These are phyloP conservation scores for Drosophila bocqueti DNA, from an alignment of 1,140 invertebrate species.

Conservation along the genomic window DNA sequence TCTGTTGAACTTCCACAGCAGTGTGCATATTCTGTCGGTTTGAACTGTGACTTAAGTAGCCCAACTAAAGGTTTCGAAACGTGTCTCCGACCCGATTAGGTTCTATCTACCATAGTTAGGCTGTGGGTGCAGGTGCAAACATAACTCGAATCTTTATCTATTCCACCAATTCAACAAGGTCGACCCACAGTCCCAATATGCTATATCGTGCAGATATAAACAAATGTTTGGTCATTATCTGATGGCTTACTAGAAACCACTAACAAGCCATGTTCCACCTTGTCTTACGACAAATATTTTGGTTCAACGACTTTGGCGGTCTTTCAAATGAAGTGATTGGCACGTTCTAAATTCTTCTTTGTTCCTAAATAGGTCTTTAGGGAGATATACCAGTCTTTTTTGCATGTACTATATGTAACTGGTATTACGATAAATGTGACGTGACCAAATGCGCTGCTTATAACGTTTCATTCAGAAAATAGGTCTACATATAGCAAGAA, in stretches of 20 bases:
- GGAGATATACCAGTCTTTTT: background rate
- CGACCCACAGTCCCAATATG: background rate
- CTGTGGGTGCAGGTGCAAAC: slow-evolving; percentile 28
- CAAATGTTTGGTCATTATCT: slow-evolving; percentile 6
- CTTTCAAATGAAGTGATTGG: slow-evolving; percentile 1
- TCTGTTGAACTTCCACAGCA: background rate
- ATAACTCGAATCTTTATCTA: slow-evolving; percentile 12
- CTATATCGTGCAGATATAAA: background rate
- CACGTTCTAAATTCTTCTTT: slow-evolving; percentile 42
- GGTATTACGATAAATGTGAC: slow-evolving; percentile 9
- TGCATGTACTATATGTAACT: background rate
- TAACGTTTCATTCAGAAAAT: slow-evolving; percentile 40
- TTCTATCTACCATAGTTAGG: slow-evolving; percentile 18
- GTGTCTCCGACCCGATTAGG: slow-evolving; percentile 13
- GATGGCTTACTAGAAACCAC: background rate
- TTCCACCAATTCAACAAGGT: background rate
- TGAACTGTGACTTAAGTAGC: slow-evolving; percentile 35
- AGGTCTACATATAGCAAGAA: slow-evolving; percentile 16
- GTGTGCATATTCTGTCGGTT: slow-evolving; percentile 1
- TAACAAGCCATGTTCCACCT: slow-evolving; percentile 6
- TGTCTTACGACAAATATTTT: slow-evolving; percentile 7
- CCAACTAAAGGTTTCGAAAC: slow-evolving; percentile 8
- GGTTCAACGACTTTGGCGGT: slow-evolving; percentile 36
- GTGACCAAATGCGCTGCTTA: slow-evolving; percentile 11
- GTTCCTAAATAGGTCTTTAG: slow-evolving; percentile 16